Percentiles rank a stretch among this genome's conserved stretches.
Evolutionary conservation across 2,888 invertebrate species (phyloP).

Genomic region (Phaonia tiefii): DNA sequence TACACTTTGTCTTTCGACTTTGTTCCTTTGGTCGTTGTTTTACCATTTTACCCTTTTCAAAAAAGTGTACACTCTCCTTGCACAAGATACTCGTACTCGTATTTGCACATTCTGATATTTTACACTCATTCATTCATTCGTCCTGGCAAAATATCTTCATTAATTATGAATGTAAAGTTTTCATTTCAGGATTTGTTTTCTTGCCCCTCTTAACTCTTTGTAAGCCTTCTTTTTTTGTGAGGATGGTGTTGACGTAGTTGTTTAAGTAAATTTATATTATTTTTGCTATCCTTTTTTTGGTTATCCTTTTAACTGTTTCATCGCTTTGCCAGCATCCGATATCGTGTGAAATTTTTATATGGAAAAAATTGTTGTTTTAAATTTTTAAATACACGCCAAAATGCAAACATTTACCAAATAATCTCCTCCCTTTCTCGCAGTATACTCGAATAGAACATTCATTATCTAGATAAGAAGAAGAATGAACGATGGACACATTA

Average conservation of each 20-base stretch:
- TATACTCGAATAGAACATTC: not conserved
- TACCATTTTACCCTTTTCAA: constrained; percentile 43
- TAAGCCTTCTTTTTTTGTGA: not conserved
- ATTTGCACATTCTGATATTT: constrained; percentile 14
- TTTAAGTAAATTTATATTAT: too few species aligned
- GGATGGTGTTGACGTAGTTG: not conserved
- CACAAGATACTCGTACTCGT: constrained; percentile 13
- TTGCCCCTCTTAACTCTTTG: not conserved
- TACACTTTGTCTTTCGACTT: constrained; percentile 38
- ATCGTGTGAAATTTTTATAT: not conserved
- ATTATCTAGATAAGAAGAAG: not conserved
- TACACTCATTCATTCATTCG: constrained; percentile 46
- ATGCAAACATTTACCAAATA: not conserved
- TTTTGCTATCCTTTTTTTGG: too few species aligned
- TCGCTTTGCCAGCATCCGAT: too few species aligned
- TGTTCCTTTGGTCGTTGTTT: not conserved
- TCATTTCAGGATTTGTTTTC: constrained; percentile 47
- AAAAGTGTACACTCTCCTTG: constrained; percentile 26
- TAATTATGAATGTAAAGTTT: constrained; percentile 64
- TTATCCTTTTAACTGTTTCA: too few species aligned
- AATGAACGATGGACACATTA: not conserved
- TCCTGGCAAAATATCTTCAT: constrained; percentile 60
- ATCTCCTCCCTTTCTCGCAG: not conserved
- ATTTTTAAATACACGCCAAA: not conserved
- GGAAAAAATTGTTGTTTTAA: not conserved